These are phyloP conservation scores for Numenius phaeopus DNA, from an alignment of 2,797 vertebrate genomes.

Conservation along the genomic window DNA sequence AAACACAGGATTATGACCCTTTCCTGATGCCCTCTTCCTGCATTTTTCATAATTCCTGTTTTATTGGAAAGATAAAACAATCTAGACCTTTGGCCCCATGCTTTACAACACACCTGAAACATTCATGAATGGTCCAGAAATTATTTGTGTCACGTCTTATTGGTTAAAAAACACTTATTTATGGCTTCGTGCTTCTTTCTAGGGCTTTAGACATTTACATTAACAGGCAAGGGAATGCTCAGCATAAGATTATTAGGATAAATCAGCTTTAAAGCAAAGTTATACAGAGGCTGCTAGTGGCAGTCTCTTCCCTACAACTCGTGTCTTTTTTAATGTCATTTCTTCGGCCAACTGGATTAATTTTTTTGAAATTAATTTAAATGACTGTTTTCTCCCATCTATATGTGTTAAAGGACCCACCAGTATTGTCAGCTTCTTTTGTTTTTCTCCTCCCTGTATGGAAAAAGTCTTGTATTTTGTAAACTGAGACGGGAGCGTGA, in stretches of 20 bases:
- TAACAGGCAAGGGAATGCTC: background rate
- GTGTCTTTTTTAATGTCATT: background rate
- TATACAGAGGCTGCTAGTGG: background rate
- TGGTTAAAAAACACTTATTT: constrained; percentile 30
- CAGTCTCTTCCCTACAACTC: background rate
- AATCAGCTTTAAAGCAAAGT: background rate
- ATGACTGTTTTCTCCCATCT: background rate
- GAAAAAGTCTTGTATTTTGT: background rate
- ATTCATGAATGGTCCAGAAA: background rate
- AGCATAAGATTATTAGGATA: background rate
- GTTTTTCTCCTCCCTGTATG: background rate
- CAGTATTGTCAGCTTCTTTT: background rate
- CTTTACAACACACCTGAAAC: constrained; percentile 4
- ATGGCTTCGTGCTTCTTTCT: background rate
- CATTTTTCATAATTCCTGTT: background rate
- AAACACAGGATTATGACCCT: background rate
- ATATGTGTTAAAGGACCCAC: background rate
- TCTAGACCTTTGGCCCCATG: background rate
- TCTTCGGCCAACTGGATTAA: background rate
- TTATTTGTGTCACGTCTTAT: constrained; percentile 4
- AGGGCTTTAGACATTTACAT: background rate
- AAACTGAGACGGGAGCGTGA: background rate
- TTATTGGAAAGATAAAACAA: background rate
- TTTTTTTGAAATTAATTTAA: background rate
- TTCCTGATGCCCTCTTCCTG: background rate